Conservation (phyloP, 2,888 invertebrate species). For the Orchesella flavescens region DNA sequence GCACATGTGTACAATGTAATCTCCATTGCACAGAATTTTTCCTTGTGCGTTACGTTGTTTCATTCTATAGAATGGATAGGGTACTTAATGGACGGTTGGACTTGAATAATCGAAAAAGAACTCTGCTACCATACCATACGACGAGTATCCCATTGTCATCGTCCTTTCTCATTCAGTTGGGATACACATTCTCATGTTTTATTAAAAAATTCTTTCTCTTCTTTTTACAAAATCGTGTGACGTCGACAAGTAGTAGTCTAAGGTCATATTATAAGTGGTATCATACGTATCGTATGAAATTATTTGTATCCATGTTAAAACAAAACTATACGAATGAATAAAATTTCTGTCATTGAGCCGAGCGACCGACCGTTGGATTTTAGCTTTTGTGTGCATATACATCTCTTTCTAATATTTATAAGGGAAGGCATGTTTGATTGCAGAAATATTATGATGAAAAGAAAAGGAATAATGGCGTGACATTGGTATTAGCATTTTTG, state of each 20-base stretch:
- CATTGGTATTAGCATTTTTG: too few relatives aligned
- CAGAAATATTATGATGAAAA: too few relatives aligned
- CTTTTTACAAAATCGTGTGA: background rate
- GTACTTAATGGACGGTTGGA: slow-evolving; percentile 1
- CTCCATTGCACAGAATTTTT: slow-evolving; percentile 22
- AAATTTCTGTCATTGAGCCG: too few relatives aligned
- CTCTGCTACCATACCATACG: background rate
- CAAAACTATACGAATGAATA: too few relatives aligned
- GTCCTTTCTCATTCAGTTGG: background rate
- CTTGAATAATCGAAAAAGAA: background rate
- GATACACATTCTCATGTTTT: slow-evolving; percentile 38
- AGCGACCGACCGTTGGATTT: too few relatives aligned
- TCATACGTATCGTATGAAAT: too few relatives aligned
- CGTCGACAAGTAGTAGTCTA: background rate
- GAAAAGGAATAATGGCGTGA: too few relatives aligned
- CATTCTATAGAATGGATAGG: background rate
- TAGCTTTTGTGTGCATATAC: too few relatives aligned
- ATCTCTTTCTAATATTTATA: too few relatives aligned
- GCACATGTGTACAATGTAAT: background rate
- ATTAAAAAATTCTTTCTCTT: slow-evolving; percentile 48
- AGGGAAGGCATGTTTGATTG: too few relatives aligned
- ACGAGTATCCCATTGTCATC: slow-evolving; percentile 3
- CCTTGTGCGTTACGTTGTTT: background rate
- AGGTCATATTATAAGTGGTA: too few relatives aligned
- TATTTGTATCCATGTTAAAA: too few relatives aligned